phyloP scores from a whole-genome alignment of 2,797 vertebrate species.

The Heterohyrax brucei region DNA sequence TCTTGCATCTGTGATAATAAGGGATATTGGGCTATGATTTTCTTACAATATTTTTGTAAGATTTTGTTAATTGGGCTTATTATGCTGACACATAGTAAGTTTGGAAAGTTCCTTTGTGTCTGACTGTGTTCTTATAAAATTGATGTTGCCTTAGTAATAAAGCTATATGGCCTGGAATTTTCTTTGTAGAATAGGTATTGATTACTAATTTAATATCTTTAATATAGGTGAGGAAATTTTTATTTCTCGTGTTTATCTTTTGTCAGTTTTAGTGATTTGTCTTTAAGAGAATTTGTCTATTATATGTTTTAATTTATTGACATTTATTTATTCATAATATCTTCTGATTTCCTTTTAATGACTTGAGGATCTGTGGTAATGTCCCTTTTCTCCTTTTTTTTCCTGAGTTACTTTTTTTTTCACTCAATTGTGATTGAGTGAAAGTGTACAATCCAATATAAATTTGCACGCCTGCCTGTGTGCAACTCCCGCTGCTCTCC shows the following conservation, averaged over 20 bases:
- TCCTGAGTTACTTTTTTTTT: no score
- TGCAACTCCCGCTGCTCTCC: no score
- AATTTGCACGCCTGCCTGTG: no score
- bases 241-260: neutral
- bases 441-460: no score
- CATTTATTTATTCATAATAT: neutral
- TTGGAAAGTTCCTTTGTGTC: neutral
- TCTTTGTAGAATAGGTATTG: neutral
- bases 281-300: neutral
- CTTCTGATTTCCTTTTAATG: neutral
- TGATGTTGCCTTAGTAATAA: neutral
- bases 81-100: neutral
- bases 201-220: neutral
- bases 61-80: neutral
- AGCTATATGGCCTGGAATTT: neutral
- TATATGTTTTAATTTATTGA: neutral
- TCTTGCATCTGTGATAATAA: neutral
- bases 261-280: neutral
- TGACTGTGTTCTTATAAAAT: neutral
- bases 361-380: neutral
- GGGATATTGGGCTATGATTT: neutral
- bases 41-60: neutral
- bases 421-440: no score
- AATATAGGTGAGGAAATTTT: neutral
- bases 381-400: no score